These are phyloP conservation scores for Hirtodrosophila cameraria DNA, from an alignment of 2,888 invertebrate genomes.

Conservation along the genomic window DNA sequence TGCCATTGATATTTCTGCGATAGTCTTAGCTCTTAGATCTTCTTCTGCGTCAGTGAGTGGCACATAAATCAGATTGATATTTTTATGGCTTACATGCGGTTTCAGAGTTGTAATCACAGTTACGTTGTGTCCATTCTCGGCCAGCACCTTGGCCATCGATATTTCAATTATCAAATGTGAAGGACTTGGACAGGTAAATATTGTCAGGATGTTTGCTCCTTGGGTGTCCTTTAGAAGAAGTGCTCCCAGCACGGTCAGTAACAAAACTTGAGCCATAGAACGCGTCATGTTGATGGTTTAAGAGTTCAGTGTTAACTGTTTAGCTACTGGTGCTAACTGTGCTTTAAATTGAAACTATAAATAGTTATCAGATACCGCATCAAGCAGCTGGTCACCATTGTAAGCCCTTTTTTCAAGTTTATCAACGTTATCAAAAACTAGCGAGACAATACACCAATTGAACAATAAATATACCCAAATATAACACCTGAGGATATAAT, in stretches of 20 bases:
- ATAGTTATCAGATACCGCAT: too few relatives aligned
- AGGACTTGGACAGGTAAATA: conserved; percentile 73
- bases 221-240: conserved; percentile 16
- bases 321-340: too few relatives aligned
- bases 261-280: not conserved
- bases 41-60: conserved; percentile 48
- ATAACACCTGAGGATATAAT: too few relatives aligned
- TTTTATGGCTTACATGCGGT: conserved; percentile 57
- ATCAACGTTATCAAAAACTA: too few relatives aligned
- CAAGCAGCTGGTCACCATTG: too few relatives aligned
- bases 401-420: too few relatives aligned
- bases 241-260: not conserved
- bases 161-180: conserved; percentile 82
- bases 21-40: conserved; percentile 1
- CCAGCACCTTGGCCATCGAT: conserved; percentile 71
- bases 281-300: conserved; percentile 8
- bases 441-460: too few relatives aligned
- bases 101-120: conserved; percentile 75
- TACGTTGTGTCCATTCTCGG: conserved; percentile 81
- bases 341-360: not conserved
- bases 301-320: conserved; percentile 1
- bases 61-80: conserved; percentile 63
- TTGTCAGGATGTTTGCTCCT: conserved; percentile 74
- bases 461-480: too few relatives aligned
- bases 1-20: conserved; percentile 34